Base-by-base conservation (phyloP, 2,113 vertebrate genomes). In the Limanda limanda region DNA sequence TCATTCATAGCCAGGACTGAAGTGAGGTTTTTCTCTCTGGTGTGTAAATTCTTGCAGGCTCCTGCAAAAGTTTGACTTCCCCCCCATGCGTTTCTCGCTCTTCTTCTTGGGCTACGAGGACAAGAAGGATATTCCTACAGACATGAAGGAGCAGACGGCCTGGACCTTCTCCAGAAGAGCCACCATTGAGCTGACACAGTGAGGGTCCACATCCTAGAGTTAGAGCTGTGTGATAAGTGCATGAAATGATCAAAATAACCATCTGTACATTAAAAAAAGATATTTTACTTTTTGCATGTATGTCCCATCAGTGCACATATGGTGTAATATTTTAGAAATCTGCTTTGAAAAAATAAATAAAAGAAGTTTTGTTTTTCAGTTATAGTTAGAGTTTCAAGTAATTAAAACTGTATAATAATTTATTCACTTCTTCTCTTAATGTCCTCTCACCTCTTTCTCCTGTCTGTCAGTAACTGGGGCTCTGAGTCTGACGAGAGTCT, bases 31-130 rank as follows among this genome's bases (percentile, higher is more conserved):
- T 71, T 81, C 37, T 25, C 78, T 84, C 23, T 31, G 11, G 6
- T 66, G 63, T 71, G 70, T 0, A 9, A 54, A 75, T 84, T 87
- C 52, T 80, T 68, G 59, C 89, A 99, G 98, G 72, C 89, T 99
- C 58, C 92, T 99, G 74, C 96, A 98, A 78, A 99, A 98, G 88
- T 94, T 96, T 58, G 98, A 99, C 92, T 99, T 99, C 89, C 96
- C 97, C 60, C 59, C 95, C 64, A 98, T 98, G 97, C 97, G 95
- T 27, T 99, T 99, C 90, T 95, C 97, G 0, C 96, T 99, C 13
- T 99, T 96, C 90, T 98, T 99, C 86, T 80, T 99, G 94, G 97
- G 95, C 1, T 99, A 95, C 20, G 98, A 99, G 88, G 96, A 99
- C 85, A 97, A 97, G 92, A 97, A 95, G 14, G 96, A 99, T 83